phyloP scores from a whole-genome alignment of 1,140 invertebrate species.

The Grapholita molesta region DNA sequence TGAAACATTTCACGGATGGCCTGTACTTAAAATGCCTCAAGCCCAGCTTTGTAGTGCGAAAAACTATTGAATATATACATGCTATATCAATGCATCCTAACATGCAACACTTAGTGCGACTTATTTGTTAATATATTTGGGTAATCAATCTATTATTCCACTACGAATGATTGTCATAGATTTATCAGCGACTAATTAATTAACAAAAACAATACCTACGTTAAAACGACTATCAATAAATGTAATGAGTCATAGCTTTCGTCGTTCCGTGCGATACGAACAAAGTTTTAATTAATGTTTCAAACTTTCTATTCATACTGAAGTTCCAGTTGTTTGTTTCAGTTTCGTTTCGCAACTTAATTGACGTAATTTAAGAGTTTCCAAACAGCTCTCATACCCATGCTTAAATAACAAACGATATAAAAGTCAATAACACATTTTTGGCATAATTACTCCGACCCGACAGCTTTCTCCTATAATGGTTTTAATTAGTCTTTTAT shows the following conservation, averaged over 20 bases:
- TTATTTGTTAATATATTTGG: not conserved
- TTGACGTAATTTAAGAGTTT: slow-evolving; percentile 26
- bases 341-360: slow-evolving; percentile 32
- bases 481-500: not conserved
- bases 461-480: slow-evolving; percentile 1
- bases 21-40: no score
- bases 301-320: slow-evolving; percentile 46
- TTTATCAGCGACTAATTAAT: slow-evolving; percentile 22
- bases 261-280: slow-evolving; percentile 33
- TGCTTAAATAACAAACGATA: not conserved
- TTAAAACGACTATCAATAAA: slow-evolving; percentile 35
- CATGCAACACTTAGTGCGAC: not conserved
- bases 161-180: not conserved
- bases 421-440: slow-evolving; percentile 9
- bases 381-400: not conserved
- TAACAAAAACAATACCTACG: slow-evolving; percentile 21
- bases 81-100: not conserved
- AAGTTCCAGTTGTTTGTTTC: slow-evolving; percentile 33
- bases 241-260: slow-evolving; percentile 44
- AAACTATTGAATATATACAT: no score
- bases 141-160: not conserved
- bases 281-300: slow-evolving; percentile 54
- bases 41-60: no score
- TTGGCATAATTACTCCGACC: not conserved
- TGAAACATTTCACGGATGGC: no score